A percentile compares a stretch with the other conserved stretches of the same genome.
phyloP scores from a whole-genome alignment of 2,797 vertebrate species.

The Glyptemys insculpta region DNA sequence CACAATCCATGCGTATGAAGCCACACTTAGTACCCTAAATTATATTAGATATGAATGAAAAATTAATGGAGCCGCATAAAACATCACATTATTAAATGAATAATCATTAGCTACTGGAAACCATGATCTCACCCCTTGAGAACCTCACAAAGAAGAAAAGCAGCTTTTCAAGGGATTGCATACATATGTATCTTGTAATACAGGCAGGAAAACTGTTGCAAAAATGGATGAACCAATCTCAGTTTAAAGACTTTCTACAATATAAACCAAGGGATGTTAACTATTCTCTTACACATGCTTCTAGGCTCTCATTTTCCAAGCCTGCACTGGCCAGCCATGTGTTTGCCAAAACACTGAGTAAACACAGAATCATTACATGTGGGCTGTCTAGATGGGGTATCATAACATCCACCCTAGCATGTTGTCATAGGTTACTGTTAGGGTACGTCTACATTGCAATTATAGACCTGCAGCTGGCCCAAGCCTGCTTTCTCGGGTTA shows the following conservation, averaged over 20 bases:
- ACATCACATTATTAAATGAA: background rate
- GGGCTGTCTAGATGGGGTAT: background rate
- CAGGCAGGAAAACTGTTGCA: background rate
- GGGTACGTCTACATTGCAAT: no score
- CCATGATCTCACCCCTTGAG: background rate
- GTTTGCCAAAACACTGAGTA: background rate
- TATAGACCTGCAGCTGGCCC: no score
- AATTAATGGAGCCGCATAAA: background rate
- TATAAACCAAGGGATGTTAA: no score
- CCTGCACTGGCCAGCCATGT: background rate
- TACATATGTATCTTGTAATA: background rate
- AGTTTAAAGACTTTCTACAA: no score
- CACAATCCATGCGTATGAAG: background rate
- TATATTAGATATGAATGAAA: background rate
- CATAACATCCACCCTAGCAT: no score
- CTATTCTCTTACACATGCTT: background rate
- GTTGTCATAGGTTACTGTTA: no score
- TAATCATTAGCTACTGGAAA: background rate
- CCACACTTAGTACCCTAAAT: background rate
- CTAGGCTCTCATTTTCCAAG: background rate
- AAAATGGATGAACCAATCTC: no score
- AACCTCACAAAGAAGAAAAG: background rate
- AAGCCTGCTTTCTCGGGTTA: no score
- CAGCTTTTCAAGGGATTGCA: no score
- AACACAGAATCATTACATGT: background rate